These are phyloP conservation scores for Acanthurus tractus DNA, from an alignment of 2,797 vertebrate genomes.

Conservation along the genomic window DNA sequence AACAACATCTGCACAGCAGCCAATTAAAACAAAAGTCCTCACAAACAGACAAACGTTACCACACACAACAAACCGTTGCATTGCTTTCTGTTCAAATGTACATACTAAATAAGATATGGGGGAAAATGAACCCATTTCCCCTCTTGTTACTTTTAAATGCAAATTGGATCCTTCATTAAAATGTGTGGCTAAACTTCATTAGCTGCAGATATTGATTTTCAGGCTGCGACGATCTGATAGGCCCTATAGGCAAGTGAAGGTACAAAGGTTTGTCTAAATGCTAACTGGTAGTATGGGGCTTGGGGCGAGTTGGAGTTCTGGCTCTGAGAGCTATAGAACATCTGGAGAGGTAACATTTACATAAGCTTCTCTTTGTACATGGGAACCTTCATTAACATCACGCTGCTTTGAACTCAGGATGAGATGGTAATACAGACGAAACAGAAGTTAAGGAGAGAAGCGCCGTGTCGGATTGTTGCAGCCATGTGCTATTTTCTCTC, in stretches of 20 bases:
- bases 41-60: slow-evolving; percentile 66
- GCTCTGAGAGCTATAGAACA: slow-evolving; percentile 80
- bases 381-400: slow-evolving; percentile 84
- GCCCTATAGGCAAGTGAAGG: slow-evolving; percentile 83
- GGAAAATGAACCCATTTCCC: slow-evolving; percentile 79
- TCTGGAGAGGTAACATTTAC: slow-evolving; percentile 89
- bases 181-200: slow-evolving; percentile 86
- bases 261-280: slow-evolving; percentile 89
- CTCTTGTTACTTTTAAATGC: slow-evolving; percentile 86
- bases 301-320: slow-evolving; percentile 71
- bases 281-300: slow-evolving; percentile 82
- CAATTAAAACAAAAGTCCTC: slow-evolving; percentile 60
- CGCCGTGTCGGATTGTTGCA: slow-evolving; percentile 54
- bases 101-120: slow-evolving; percentile 78
- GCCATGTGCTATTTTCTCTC: slow-evolving; percentile 44
- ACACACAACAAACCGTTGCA: slow-evolving; percentile 62
- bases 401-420: slow-evolving; percentile 82
- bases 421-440: slow-evolving; percentile 69
- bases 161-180: slow-evolving; percentile 86
- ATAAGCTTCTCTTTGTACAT: slow-evolving; percentile 85
- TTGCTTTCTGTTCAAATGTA: slow-evolving; percentile 75
- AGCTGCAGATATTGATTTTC: slow-evolving; percentile 86
- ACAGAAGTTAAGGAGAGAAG: slow-evolving; percentile 53
- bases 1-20: slow-evolving; percentile 46
- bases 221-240: slow-evolving; percentile 74